Base-by-base conservation (phyloP, 2,113 vertebrate species). In the Theropithecus gelada region DNA sequence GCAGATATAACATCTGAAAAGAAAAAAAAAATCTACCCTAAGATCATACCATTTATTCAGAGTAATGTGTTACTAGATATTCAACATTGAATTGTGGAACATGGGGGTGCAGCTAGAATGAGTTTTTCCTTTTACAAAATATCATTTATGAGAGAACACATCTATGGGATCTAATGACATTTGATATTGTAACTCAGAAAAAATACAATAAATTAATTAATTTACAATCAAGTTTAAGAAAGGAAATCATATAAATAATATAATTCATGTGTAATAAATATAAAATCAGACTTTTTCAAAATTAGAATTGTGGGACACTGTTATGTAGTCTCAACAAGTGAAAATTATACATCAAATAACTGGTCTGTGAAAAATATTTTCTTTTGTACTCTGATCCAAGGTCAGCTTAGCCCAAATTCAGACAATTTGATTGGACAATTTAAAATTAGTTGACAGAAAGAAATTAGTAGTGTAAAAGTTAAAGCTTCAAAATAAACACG, bases 41-140 rank as follows among this genome's bases (percentile, higher is more conserved):
- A 27, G 55, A 87, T 23, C 55, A 79, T 70, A 78, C 17, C 30
- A 6, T 32, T 78, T 35, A 88, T 66, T 93, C 45, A 93, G 95
- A 90, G 22, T 48, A 59, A 8, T 43, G 16, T 78, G 25, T 2
- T 79, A 23, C 11, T 59, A 45, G 30, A 48, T 20, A 40, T 23
- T 32, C n/a, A 66, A 30, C n/a, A 20, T 10, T 68, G 82, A 80
- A 93, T 43, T 43, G 8, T 27, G 35, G 52, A 78, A 45, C 16
- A 23, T 17, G 11, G 18, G 43, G 14, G 18, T 48, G 30, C 12
- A 64, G 55, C 45, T 76, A 89, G 91, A 94, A 50, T 14, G 22
- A 16, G 30, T 96, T 96, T 93, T 93, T 57, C 12, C 4, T 43
- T 75, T 88, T 97, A 90, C 48, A 94, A 96, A 86, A 90, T 73